These are phyloP conservation scores for Myripristis murdjan DNA, from an alignment of 2,797 vertebrate species.

Conservation along the genomic window DNA sequence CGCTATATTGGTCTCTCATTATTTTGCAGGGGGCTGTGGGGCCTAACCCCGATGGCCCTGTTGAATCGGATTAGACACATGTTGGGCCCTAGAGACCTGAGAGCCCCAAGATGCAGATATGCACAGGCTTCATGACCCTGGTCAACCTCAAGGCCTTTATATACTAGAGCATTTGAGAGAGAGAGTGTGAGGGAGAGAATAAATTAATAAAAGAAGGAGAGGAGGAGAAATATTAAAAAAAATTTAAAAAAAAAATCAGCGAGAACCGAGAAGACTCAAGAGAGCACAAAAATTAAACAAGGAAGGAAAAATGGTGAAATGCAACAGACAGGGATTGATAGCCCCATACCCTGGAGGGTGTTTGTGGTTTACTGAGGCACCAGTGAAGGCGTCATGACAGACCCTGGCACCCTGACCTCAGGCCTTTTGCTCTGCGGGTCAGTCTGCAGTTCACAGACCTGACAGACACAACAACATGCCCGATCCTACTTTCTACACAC, in stretches of 20 bases:
- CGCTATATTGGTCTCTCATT: constrained; percentile 46
- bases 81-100: constrained; percentile 41
- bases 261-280: not conserved
- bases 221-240: not conserved
- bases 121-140: constrained; percentile 21
- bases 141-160: constrained; percentile 16
- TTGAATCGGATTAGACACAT: constrained; percentile 62
- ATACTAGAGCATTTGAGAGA: not conserved
- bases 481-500: not conserved
- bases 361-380: not conserved
- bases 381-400: constrained; percentile 26
- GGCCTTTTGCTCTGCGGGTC: constrained; percentile 17
- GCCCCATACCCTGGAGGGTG: not conserved
- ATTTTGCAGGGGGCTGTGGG: constrained; percentile 43
- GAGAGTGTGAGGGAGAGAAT: not conserved
- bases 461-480: constrained; percentile 43
- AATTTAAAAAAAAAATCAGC: not conserved
- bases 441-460: constrained; percentile 14
- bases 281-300: not conserved
- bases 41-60: constrained; percentile 52
- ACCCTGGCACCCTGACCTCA: constrained; percentile 18
- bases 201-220: constrained; percentile 1
- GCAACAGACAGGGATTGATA: not conserved
- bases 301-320: not conserved
- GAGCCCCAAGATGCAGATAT: constrained; percentile 35